Evolutionary conservation across 2,113 vertebrate species (phyloP).

Genomic region (Mastomys coucha): DNA sequence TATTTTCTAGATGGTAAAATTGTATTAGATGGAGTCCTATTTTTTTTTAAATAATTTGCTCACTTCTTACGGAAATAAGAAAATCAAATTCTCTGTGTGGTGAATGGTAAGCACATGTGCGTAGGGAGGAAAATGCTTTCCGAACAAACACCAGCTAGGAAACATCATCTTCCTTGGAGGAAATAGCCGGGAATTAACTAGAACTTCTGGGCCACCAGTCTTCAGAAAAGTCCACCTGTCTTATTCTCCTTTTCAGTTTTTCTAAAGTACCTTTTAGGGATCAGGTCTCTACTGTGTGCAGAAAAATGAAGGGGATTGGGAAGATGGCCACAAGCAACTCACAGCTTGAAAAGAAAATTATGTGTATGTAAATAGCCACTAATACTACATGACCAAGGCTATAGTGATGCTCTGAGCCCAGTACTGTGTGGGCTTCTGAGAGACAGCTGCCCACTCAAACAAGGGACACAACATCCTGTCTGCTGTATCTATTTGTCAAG

Average conservation of each 20-base stretch:
- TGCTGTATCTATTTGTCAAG: not conserved
- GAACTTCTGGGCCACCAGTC: not conserved
- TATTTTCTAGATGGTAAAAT: not conserved
- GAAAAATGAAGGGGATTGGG: not conserved
- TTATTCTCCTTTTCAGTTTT: not conserved
- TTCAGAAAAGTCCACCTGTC: not conserved
- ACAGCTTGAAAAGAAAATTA: not conserved
- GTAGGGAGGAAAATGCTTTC: not conserved
- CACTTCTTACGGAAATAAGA: not conserved
- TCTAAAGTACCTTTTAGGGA: not conserved
- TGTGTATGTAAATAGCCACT: too few species aligned
- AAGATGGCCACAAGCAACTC: not conserved
- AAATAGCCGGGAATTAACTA: not conserved
- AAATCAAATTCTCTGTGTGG: not conserved
- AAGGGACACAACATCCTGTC: not conserved
- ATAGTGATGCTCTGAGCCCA: rapidly evolving
- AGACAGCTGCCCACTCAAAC: not conserved
- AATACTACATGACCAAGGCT: rapidly evolving
- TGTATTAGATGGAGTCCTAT: not conserved
- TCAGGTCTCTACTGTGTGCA: not conserved
- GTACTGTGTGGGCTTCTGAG: not conserved
- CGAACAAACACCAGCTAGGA: not conserved
- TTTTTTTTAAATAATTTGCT: conserved; percentile 34
- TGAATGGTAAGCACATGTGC: not conserved
- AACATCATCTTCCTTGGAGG: not conserved